Evolutionary conservation across 2,797 vertebrate genomes (phyloP), one percentile per base, ranked within the genome.

Genomic region (Melanogrammus aeglefinus): DNA sequence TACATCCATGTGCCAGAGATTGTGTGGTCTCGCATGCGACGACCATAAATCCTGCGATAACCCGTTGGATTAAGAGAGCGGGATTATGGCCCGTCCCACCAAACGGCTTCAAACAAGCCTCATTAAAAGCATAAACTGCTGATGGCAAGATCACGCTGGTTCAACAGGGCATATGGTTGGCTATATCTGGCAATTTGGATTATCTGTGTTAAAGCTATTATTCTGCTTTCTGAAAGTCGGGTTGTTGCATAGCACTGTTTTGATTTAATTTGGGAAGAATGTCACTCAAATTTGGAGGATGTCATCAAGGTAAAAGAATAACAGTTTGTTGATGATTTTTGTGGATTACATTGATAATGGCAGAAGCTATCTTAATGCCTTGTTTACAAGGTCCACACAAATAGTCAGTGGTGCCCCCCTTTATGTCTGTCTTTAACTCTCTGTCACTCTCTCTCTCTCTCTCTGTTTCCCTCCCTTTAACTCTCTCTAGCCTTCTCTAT

Each of bases 61-160:
- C 84, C 87, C 85, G 86, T 71, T 79, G 82, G 88, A 91, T 91
- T 91, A 90, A 86, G 83, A 73, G 33, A 27, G 73, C 27, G 75
- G 86, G 90, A 91, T 92, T 88, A 90, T n/a, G 79, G 75, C 9
- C 71, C 72, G 76, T 47, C 75, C 77, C 81, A 75, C 74, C 44
- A 82, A 83, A 84, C 38, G 78, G 8, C 66, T 63, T 75, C 13
- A 75, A 77, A 77, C 44, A 7, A 57, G 74, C 73, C 76, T 83
- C 74, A 78, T 86, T 83, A 78, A 77, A 72, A 75, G n/a, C 77
- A 78, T 74, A 69, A 33, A 33, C 70, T 16, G 16, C 70, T 14
- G 3, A 71, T 18, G 69, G 69, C 29, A 18, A n/a, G 21, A 24
- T 6, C 57, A 3, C 3, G 57, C 6, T 6, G 57, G 24, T n/a